Evolutionary conservation across 2,113 vertebrate species (phyloP), one percentile per base, ranked within the genome.

Genomic region (Megaptera novaeangliae): DNA sequence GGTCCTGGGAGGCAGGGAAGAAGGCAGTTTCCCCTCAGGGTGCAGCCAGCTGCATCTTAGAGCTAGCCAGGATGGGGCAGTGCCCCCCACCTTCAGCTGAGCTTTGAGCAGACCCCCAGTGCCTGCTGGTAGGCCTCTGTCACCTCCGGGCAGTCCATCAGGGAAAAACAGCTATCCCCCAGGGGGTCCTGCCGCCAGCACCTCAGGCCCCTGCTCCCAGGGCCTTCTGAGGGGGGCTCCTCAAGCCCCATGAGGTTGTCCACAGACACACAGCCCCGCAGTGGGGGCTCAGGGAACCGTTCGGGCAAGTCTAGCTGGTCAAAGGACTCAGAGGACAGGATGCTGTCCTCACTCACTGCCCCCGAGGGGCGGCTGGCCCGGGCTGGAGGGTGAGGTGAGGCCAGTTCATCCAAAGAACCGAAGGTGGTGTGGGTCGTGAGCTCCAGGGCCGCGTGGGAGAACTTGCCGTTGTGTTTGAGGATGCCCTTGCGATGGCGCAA

Each of bases 251-350:
- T 97, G 1, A 99, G 99, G 98, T 99, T 99, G 95, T 99, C 99
- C 0, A 99, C 99, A 0, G 99, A 99, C 61, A 99, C 97, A 0
- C 99, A 99, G 88, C 98, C 99, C 94, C 99, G 98, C 99, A 99
- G 98, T 31, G 69, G 78, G 77, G 52, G 83, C 0, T 68, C 1
- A 0, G 98, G 86, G 4, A 98, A 91, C 4, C 98, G 97, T 46
- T 99, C 97, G 0, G 99, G 99, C 66, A 99, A 99, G 96, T 99
- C 99, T 21, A 99, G 98, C 92, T 99, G 99, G 69, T 99, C 99
- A 1, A 99, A 99, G 88, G 99, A 99, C 97, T 99, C 99, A 0
- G 99, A 99, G 92, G 99, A 99, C 68, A 99, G 99, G 96, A 99
- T 99, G 98, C 99, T 99, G 98, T 99, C 99, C 98, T 99, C 99